A percentile compares a stretch with the other conserved stretches of the same genome.
Conservation (phyloP, 1,140 invertebrate genomes). For the Eubasilissa regina region DNA sequence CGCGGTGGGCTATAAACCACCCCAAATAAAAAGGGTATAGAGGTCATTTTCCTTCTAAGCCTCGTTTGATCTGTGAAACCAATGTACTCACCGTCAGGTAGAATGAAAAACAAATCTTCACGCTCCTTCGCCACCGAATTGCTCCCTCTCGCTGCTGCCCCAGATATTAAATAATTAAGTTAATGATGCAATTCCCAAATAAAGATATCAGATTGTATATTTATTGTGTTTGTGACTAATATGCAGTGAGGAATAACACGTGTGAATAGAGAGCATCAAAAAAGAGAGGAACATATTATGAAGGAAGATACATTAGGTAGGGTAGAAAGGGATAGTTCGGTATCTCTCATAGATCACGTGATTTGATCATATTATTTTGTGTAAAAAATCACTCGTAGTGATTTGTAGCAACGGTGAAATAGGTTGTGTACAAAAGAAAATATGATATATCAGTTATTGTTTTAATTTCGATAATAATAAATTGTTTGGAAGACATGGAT, state of each 20-base stretch:
- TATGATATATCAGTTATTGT: not conserved
- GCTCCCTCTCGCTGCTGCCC: slow-evolving; percentile 4
- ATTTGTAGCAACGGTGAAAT: not conserved
- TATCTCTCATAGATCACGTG: too few relatives aligned
- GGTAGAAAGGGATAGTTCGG: too few relatives aligned
- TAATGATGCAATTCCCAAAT: not conserved
- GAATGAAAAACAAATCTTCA: slow-evolving; percentile 36
- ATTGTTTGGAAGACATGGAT: slow-evolving; percentile 55
- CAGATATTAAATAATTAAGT: slow-evolving; percentile 17
- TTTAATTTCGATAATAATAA: slow-evolving; percentile 31
- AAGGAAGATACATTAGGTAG: too few relatives aligned
- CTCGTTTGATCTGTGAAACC: not conserved
- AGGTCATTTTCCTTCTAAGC: slow-evolving; percentile 15
- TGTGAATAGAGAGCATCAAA: too few relatives aligned
- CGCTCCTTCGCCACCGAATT: slow-evolving; percentile 9
- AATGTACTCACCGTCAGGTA: slow-evolving; percentile 48
- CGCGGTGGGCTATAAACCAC: not conserved
- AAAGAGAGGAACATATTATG: too few relatives aligned
- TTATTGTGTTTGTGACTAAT: too few relatives aligned
- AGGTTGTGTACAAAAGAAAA: slow-evolving; percentile 8
- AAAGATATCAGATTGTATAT: not conserved
- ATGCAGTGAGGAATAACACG: too few relatives aligned
- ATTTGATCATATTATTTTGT: too few relatives aligned
- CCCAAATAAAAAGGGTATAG: not conserved
- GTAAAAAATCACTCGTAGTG: too few relatives aligned